phyloP scores from a whole-genome alignment of 2,113 vertebrate species.

The Spermophilus dauricus region DNA sequence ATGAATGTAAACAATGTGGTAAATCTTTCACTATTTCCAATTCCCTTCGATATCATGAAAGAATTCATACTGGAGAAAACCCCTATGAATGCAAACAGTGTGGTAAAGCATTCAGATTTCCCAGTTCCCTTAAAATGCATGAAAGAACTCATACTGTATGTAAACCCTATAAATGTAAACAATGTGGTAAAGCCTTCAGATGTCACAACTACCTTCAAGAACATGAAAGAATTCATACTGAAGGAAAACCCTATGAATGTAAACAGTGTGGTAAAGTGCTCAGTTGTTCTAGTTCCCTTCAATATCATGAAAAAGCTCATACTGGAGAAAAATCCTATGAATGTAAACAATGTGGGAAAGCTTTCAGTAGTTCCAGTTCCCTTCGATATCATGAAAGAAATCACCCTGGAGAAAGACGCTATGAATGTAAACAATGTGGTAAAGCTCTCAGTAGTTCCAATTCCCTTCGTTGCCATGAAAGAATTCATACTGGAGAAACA shows the following conservation, averaged over 20 bases:
- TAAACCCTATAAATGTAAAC: not conserved
- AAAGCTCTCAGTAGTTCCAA: no score
- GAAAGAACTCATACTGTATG: not conserved
- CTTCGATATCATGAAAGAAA: not conserved
- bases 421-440: not conserved
- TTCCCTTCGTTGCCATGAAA: no score
- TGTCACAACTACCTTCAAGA: not conserved
- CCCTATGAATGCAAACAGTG: conserved; percentile 50
- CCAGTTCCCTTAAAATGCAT: not conserved
- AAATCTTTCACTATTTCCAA: not conserved
- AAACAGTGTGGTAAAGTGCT: conserved; percentile 27
- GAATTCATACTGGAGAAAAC: conserved; percentile 51
- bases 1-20: not conserved
- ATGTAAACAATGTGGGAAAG: not conserved
- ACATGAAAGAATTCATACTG: conserved; percentile 27
- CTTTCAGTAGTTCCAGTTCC: no score
- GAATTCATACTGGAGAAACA: no score
- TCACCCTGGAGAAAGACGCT: not conserved
- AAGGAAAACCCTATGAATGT: conserved; percentile 39
- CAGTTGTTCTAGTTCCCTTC: not conserved
- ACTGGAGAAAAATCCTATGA: not conserved
- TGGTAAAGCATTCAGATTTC: not conserved
- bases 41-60: conserved; percentile 49
- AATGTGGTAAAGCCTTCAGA: not conserved
- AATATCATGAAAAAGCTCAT: not conserved